phyloP scores from a whole-genome alignment of 2,888 invertebrate genomes.

The Himalopsyche japonica region DNA sequence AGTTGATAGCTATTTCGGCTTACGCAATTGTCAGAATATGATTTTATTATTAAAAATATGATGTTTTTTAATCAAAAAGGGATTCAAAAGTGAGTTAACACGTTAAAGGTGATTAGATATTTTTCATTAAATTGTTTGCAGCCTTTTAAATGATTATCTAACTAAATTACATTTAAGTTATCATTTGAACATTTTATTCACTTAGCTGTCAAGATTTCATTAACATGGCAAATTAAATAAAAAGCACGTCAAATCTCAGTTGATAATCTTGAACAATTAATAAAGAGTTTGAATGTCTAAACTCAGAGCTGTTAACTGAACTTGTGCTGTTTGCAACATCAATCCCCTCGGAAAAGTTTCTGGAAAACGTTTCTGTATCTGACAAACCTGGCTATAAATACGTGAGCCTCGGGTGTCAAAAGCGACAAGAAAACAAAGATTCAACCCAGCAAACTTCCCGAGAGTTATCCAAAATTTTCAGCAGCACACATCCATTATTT shows the following conservation, averaged over 20 bases:
- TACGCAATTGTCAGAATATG: no score
- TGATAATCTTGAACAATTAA: not conserved
- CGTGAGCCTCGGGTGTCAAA: not conserved
- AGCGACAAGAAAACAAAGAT: not conserved
- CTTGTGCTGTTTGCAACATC: not conserved
- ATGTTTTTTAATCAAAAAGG: no score
- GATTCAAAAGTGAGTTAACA: no score
- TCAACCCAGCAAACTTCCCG: not conserved
- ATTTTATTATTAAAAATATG: no score
- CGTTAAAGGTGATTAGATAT: no score
- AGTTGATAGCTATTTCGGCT: no score
- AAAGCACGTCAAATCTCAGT: not conserved
- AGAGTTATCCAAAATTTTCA: conserved; percentile 7
- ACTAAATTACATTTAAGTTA: not conserved
- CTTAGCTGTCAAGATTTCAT: not conserved
- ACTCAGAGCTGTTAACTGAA: not conserved
- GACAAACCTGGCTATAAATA: not conserved
- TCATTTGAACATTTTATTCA: not conserved
- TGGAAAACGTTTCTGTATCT: not conserved
- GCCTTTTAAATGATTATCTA: no score
- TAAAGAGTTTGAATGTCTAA: not conserved
- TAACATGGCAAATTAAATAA: not conserved
- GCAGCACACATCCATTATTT: conserved; percentile 15
- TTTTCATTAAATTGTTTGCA: no score
- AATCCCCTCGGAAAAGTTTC: not conserved